phyloP scores from a whole-genome alignment of 2,888 invertebrate species.

The Plutella xylostella region DNA sequence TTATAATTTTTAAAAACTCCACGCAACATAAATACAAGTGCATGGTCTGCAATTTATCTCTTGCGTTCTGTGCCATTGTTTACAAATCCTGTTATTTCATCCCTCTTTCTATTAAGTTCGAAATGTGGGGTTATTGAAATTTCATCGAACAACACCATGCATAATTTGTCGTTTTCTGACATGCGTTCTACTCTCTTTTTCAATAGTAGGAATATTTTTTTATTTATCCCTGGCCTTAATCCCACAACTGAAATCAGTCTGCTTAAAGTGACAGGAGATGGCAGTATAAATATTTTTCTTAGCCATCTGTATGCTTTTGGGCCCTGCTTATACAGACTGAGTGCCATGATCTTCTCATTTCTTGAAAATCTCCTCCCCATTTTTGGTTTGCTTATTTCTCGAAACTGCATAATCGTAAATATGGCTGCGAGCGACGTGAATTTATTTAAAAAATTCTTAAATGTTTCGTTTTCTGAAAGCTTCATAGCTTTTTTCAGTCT shows the following conservation, averaged over 20 bases:
- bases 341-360: conserved; percentile 10
- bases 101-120: conserved; percentile 3
- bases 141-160: conserved; percentile 8
- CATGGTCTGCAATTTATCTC: conserved; percentile 14
- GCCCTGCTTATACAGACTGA: conserved; percentile 10
- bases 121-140: conserved; percentile 11
- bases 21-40: conserved; percentile 14
- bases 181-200: neutral
- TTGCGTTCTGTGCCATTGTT: neutral
- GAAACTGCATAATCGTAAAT: neutral
- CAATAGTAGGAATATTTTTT: conserved; percentile 5
- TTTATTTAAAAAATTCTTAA: neutral
- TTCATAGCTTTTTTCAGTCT: neutral
- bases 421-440: neutral
- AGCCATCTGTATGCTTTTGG: conserved; percentile 10
- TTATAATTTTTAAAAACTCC: conserved; percentile 13
- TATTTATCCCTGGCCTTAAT: conserved; percentile 5
- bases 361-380: conserved; percentile 9
- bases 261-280: conserved; percentile 3
- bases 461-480: neutral
- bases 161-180: neutral
- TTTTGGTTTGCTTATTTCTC: neutral
- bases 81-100: conserved; percentile 7
- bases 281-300: conserved; percentile 5
- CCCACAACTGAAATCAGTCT: neutral